A percentile compares a stretch with the other conserved stretches of the same genome.
phyloP scores from a whole-genome alignment of 2,113 vertebrate species.

The Apaloderma vittatum region DNA sequence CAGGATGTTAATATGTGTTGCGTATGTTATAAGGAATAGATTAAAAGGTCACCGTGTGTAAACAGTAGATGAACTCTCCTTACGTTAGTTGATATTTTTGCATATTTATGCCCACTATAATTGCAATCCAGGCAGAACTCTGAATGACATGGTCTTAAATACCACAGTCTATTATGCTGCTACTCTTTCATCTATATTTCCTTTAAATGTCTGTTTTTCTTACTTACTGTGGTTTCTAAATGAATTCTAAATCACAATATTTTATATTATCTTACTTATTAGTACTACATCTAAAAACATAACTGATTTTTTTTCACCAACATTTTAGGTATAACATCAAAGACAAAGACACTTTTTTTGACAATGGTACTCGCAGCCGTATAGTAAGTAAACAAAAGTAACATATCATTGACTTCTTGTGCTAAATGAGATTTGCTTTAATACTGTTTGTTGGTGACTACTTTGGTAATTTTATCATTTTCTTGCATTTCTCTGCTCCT shows the following conservation, averaged over 20 bases:
- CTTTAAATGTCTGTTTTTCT: background rate
- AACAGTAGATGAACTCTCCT: background rate
- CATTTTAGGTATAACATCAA: slow-evolving; percentile 90
- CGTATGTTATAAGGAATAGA: background rate
- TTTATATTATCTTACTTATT: background rate
- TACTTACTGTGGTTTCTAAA: background rate
- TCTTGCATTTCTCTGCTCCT: background rate
- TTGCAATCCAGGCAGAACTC: background rate
- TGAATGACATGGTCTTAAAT: background rate
- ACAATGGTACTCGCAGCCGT: slow-evolving; percentile 92
- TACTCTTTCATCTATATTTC: background rate
- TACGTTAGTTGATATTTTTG: background rate
- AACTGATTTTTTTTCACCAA: background rate
- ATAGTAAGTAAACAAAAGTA: slow-evolving; percentile 87
- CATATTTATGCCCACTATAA: background rate
- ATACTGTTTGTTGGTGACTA: background rate
- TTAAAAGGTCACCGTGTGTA: background rate
- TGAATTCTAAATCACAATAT: background rate
- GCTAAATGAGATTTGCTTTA: background rate
- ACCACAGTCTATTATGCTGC: background rate
- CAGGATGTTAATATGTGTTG: background rate
- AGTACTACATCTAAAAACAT: background rate
- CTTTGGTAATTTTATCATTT: background rate
- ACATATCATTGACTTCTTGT: background rate
- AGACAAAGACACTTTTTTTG: slow-evolving; percentile 92